A percentile compares a stretch with the other conserved stretches of the same genome.
Conservation (phyloP, 2,113 vertebrate genomes). For the Setophaga petechia region DNA sequence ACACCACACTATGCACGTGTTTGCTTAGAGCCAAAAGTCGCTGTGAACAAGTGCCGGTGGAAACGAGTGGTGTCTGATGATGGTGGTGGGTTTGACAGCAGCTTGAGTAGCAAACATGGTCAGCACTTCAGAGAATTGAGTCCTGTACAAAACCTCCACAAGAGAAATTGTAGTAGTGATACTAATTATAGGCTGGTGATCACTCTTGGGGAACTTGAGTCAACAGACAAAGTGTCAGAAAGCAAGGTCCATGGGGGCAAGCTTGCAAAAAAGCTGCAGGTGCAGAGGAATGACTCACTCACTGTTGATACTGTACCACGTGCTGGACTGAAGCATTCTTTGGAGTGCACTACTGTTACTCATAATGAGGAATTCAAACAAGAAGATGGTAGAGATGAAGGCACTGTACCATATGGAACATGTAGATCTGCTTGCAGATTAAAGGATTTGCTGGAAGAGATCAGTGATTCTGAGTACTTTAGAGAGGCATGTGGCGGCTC, state of each 20-base stretch:
- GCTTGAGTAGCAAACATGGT: constrained; percentile 25
- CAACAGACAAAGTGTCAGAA: background rate
- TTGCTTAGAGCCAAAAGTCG: constrained; percentile 45
- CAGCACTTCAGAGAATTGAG: constrained; percentile 31
- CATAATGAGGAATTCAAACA: background rate
- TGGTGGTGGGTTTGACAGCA: constrained; percentile 62
- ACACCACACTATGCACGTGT: constrained; percentile 66
- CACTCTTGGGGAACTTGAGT: background rate
- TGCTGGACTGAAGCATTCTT: background rate
- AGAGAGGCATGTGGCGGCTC: constrained; percentile 25
- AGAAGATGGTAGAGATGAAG: background rate
- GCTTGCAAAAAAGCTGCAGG: constrained; percentile 11
- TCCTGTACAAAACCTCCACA: constrained; percentile 4
- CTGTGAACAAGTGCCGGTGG: constrained; percentile 47
- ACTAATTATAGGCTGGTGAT: constrained; percentile 11
- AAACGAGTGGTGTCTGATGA: constrained; percentile 67
- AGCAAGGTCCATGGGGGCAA: background rate
- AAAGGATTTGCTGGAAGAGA: constrained; percentile 72
- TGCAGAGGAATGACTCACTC: background rate
- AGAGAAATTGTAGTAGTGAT: background rate
- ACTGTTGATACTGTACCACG: background rate
- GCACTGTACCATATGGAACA: background rate
- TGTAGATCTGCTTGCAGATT: constrained; percentile 26
- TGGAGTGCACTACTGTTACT: constrained; percentile 8
- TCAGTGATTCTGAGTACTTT: constrained; percentile 72